phyloP scores from a whole-genome alignment of 2,888 invertebrate genomes.

The Beris morrisii region DNA sequence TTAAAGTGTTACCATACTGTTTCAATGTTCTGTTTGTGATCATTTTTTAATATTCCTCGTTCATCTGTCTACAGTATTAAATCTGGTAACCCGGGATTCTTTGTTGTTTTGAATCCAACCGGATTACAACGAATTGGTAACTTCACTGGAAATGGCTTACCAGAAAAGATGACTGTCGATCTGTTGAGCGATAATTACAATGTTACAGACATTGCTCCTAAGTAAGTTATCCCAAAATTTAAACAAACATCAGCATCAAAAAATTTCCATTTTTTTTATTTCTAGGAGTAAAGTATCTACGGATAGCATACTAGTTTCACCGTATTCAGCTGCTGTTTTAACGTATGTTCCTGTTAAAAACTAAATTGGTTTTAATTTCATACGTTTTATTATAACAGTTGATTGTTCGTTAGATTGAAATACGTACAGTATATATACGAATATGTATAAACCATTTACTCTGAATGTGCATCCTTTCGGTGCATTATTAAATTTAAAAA shows the following conservation, averaged over 20 bases:
- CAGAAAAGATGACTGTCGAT: slow-evolving; percentile 65
- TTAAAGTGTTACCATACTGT: too few species aligned
- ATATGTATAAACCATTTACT: too few species aligned
- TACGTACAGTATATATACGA: too few species aligned
- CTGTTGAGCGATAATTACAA: slow-evolving; percentile 60
- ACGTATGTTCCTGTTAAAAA: slow-evolving; percentile 66
- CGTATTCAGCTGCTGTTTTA: slow-evolving; percentile 66
- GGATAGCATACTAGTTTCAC: slow-evolving; percentile 62
- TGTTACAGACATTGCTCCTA: slow-evolving; percentile 42
- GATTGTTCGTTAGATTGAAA: too few species aligned
- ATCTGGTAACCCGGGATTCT: slow-evolving; percentile 73
- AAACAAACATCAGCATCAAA: too few species aligned
- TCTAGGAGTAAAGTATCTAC: slow-evolving; percentile 64
- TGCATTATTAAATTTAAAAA: too few species aligned
- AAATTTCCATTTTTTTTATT: slow-evolving; percentile 38
- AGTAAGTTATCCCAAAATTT: slow-evolving; percentile 41
- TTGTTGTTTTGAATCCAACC: slow-evolving; percentile 71
- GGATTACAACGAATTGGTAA: slow-evolving; percentile 58
- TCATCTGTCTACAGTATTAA: slow-evolving; percentile 62
- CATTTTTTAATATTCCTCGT: slow-evolving; percentile 15
- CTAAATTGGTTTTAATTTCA: slow-evolving; percentile 13
- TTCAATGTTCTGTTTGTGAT: slow-evolving; percentile 37
- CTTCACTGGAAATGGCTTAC: slow-evolving; percentile 60
- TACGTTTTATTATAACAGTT: too few species aligned
- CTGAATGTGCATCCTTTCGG: too few species aligned